Conservation (phyloP, 1,140 invertebrate species). For the Lamellibrachia luymesi region DNA sequence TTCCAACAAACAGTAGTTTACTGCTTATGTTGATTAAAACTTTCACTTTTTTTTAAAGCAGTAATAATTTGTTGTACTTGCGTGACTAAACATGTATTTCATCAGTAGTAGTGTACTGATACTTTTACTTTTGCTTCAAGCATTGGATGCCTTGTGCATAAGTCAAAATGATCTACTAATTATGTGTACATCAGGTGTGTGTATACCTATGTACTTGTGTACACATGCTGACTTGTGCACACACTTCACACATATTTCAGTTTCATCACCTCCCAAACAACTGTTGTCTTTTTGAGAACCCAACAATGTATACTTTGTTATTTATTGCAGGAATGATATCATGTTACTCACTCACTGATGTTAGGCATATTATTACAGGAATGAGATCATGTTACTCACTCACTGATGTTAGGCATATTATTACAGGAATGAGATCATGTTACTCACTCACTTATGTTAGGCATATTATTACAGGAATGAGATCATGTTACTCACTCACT, state of each 20-base stretch:
- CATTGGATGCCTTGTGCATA: background rate
- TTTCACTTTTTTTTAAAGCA: background rate
- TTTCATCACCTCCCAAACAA: background rate
- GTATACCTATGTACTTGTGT: background rate
- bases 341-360: no score
- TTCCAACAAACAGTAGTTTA: background rate
- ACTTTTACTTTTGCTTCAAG: background rate
- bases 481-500: no score
- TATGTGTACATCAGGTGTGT: background rate
- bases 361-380: no score
- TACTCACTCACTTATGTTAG: no score
- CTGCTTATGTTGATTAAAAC: background rate
- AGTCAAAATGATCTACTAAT: background rate
- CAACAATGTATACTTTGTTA: no score
- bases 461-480: no score
- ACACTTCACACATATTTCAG: background rate
- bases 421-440: no score
- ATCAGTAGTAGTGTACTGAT: background rate
- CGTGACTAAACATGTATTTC: background rate
- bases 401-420: no score
- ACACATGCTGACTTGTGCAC: background rate
- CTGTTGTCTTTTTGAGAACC: no score
- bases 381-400: no score
- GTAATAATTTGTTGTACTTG: background rate
- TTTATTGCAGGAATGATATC: no score